These are phyloP conservation scores for Paracyclopina nana DNA, from an alignment of 1,140 invertebrate species.

Conservation along the genomic window DNA sequence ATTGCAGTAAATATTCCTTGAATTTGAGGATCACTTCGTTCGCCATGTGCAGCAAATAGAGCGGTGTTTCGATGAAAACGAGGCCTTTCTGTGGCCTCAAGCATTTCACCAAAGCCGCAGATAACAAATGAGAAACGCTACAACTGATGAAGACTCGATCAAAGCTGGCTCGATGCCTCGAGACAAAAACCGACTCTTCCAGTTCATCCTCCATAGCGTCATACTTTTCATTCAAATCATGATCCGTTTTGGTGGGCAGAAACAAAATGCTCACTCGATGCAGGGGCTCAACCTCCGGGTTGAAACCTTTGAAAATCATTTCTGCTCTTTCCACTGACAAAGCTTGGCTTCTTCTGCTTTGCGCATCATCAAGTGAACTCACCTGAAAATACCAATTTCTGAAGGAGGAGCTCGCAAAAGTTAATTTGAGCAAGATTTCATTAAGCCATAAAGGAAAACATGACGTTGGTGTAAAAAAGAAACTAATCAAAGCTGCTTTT, in stretches of 20 bases:
- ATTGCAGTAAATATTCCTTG: neutral
- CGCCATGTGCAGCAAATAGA: conserved; percentile 2
- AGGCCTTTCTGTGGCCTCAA: neutral
- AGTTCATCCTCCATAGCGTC: no score
- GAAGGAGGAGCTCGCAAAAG: no score
- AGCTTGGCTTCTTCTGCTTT: no score
- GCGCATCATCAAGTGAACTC: no score
- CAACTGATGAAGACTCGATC: neutral
- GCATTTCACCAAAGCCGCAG: neutral
- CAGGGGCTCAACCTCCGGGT: neutral
- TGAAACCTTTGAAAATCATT: neutral
- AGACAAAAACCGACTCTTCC: no score
- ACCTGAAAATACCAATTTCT: no score
- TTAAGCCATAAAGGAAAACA: no score
- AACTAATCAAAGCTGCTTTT: no score
- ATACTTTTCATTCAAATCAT: neutral
- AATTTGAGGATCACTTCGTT: neutral
- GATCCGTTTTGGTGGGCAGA: neutral
- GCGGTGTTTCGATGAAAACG: neutral
- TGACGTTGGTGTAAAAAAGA: no score
- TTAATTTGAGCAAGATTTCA: no score
- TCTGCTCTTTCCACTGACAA: neutral
- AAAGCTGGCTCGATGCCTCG: neutral
- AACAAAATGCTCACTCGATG: neutral
- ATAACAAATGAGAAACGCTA: conserved; percentile 1